Conservation (phyloP, 2,797 vertebrate genomes). For the Thamnophis elegans region DNA sequence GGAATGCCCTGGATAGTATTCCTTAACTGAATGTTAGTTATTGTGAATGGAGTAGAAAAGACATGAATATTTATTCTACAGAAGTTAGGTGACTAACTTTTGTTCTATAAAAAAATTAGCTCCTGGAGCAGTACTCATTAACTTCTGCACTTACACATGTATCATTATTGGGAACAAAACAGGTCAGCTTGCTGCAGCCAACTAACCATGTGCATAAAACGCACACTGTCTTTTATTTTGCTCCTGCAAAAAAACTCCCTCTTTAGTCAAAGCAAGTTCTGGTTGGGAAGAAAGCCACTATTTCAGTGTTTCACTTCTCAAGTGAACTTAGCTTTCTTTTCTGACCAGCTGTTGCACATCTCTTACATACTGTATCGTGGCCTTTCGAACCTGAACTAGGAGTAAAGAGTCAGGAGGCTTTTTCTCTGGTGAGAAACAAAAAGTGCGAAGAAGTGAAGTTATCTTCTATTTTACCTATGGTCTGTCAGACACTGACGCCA, state of each 20-base stretch:
- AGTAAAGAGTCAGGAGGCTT: not conserved
- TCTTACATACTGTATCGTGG: not conserved
- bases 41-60: not conserved
- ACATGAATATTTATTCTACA: not conserved
- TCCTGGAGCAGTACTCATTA: not conserved
- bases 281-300: not conserved
- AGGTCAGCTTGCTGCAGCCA: not conserved
- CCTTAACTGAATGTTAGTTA: not conserved
- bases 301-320: not conserved
- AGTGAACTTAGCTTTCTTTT: not conserved
- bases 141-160: not conserved
- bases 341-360: not conserved
- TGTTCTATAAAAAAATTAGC: not conserved
- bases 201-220: not conserved
- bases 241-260: not conserved
- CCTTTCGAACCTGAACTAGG: slow-evolving; percentile 34
- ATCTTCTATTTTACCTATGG: slow-evolving; percentile 36
- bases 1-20: not conserved
- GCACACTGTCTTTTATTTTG: not conserved
- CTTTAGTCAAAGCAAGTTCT: not conserved
- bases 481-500: slow-evolving; percentile 47
- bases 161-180: not conserved
- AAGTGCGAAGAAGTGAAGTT: not conserved
- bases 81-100: not conserved
- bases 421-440: not conserved